Base-by-base conservation (phyloP, 2,888 invertebrate genomes). In the Stegana nigrithorax region DNA sequence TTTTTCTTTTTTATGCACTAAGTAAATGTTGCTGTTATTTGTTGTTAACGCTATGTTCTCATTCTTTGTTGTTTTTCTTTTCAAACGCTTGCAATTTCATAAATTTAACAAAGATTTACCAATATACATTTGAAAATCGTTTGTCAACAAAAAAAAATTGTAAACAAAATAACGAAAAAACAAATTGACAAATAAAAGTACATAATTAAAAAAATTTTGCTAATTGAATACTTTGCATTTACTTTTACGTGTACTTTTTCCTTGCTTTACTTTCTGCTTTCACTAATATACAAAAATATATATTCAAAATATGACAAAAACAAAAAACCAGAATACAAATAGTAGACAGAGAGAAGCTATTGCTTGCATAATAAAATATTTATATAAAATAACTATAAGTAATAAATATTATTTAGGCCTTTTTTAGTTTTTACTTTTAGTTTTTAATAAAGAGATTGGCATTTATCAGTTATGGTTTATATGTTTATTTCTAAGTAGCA, bases 21-120 rank as follows among this genome's bases (percentile, higher is more conserved):
- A 78, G 78, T 79, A 73, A 71, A 75, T 73, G 77, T 80, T 76
- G 80, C 72, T 80, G 80, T 73, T 80, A 72, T 67, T 62, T 66
- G 67, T 27, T 10, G 32, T 44, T 47, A 60, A 63, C 59, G 59
- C 59, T 51, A 59, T 61, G 39, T 23, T 17, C 39, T 32, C 10
- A 23, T 7, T n/a, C 8, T 36, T 57, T 39, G 6, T 17, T 39
- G 12, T 45, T 21, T 29, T 23, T 45, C 59, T 27, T 47, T 26
- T 42, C 12, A 12, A n/a, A n/a, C n/a, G n/a, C n/a, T n/a, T n/a
- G n/a, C n/a, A n/a, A n/a, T n/a, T n/a, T n/a, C n/a, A n/a, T n/a
- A n/a, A n/a, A n/a, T n/a, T n/a, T n/a, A n/a, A n/a, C n/a, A n/a
- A n/a, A n/a, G n/a, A n/a, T n/a, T n/a, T n/a, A n/a, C n/a, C n/a